Evolutionary conservation across 2,797 vertebrate genomes (phyloP).

Genomic region (Acrossocheilus fasciatus): DNA sequence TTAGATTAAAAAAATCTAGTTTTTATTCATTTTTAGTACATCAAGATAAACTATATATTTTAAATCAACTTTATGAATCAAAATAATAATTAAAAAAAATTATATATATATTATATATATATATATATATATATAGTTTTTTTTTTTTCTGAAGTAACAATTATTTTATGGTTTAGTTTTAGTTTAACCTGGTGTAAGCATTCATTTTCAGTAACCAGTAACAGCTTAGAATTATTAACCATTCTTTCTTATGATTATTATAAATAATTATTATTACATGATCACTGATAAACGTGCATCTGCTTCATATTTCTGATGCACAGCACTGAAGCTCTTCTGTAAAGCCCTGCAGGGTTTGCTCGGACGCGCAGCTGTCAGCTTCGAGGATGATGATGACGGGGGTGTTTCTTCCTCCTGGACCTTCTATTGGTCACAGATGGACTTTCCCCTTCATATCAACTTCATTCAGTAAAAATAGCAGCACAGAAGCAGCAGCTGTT

Average conservation of each 20-base stretch:
- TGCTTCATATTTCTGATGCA: background rate
- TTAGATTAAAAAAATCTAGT: too few relatives aligned
- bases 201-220: background rate
- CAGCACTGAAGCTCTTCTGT: background rate
- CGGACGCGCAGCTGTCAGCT: background rate
- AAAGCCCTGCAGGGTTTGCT: too few relatives aligned
- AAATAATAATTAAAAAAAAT: background rate
- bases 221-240: background rate
- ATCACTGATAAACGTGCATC: background rate
- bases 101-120: too few relatives aligned
- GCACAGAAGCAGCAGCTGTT: constrained; percentile 16
- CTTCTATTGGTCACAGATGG: constrained; percentile 74
- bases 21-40: background rate
- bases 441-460: constrained; percentile 59
- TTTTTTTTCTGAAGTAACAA: too few relatives aligned
- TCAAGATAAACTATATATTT: background rate
- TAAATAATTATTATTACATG: background rate
- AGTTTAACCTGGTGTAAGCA: background rate
- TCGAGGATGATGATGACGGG: constrained; percentile 68
- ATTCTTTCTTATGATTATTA: background rate
- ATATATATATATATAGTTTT: too few relatives aligned
- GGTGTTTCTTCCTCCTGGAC: constrained; percentile 71
- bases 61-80: background rate
- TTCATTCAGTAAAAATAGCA: constrained; percentile 51
- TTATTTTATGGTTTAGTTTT: background rate